Conservation (phyloP, 2,888 invertebrate species). For the Pseudococcus viburni region DNA sequence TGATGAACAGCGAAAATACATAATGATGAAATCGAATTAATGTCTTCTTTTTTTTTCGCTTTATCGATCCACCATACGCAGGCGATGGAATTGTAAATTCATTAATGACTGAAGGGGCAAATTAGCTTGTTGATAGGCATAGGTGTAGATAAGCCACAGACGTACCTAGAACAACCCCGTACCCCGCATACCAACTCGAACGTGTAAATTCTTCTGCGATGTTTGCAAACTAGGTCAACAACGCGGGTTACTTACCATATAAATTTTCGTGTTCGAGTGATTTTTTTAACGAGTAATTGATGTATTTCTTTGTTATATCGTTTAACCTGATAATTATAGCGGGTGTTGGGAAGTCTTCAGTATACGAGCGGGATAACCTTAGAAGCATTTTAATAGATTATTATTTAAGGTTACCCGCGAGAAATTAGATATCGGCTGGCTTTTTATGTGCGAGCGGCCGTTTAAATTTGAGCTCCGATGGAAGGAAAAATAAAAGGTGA, state of each 20-base stretch:
- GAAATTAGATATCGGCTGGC: conserved; percentile 32
- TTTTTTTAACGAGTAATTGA: conserved; percentile 42
- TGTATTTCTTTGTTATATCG: conserved; percentile 47
- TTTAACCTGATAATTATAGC: conserved; percentile 27
- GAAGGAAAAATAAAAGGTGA: conserved; percentile 15
- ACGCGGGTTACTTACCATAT: conserved; percentile 16
- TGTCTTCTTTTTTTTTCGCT: not conserved
- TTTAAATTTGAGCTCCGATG: conserved; percentile 1
- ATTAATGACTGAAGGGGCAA: not conserved
- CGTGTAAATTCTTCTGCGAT: not conserved
- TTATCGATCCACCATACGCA: not conserved
- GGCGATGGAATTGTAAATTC: conserved; percentile 44
- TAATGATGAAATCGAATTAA: conserved; percentile 56
- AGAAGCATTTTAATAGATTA: conserved; percentile 41
- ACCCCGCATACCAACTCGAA: not conserved
- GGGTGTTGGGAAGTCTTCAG: conserved; percentile 39
- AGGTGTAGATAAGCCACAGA: not conserved
- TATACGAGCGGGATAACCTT: conserved; percentile 14
- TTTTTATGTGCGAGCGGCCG: not conserved
- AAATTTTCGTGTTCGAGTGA: conserved; percentile 44
- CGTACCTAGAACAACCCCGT: not conserved
- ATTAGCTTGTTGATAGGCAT: conserved; percentile 3
- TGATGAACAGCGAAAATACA: conserved; percentile 49
- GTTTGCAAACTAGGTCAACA: conserved; percentile 27
- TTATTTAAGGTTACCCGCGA: not conserved